Percentiles rank a stretch among this genome's conserved stretches.
Evolutionary conservation across 2,888 invertebrate genomes (phyloP).

Genomic region (Hypena proboscidalis): DNA sequence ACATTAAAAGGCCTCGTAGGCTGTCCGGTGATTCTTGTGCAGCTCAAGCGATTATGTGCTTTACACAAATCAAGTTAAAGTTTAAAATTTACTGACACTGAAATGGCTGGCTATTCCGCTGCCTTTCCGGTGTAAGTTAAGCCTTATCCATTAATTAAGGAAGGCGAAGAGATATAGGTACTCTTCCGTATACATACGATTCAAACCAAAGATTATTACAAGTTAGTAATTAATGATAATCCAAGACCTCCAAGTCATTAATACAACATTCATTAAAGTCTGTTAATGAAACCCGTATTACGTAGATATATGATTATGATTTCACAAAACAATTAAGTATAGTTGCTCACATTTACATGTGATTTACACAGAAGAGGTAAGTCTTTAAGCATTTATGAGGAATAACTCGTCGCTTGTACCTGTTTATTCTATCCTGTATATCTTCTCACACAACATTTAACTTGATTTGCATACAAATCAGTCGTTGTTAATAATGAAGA

Average conservation of each 20-base stretch:
- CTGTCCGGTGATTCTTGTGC: no score
- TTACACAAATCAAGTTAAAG: no score
- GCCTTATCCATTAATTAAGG: no score
- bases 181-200: no score
- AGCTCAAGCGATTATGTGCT: no score
- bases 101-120: no score
- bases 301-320: conserved; percentile 21
- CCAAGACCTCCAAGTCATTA: background rate
- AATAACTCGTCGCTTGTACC: conserved; percentile 29
- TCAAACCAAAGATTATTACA: background rate
- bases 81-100: no score
- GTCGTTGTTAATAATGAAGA: conserved; percentile 17
- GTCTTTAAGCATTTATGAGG: conserved; percentile 40
- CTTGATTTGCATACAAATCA: conserved; percentile 46
- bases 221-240: conserved; percentile 1
- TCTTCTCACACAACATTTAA: conserved; percentile 42
- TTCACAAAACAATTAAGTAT: conserved; percentile 34
- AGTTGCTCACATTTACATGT: conserved; percentile 33
- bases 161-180: no score
- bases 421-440: conserved; percentile 38
- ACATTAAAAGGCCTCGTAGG: no score
- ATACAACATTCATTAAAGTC: background rate
- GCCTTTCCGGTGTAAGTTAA: no score
- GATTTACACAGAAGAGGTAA: conserved; percentile 33
- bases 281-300: conserved; percentile 18